phyloP scores from a whole-genome alignment of 2,888 invertebrate species.

The Eupithecia dodoneata region DNA sequence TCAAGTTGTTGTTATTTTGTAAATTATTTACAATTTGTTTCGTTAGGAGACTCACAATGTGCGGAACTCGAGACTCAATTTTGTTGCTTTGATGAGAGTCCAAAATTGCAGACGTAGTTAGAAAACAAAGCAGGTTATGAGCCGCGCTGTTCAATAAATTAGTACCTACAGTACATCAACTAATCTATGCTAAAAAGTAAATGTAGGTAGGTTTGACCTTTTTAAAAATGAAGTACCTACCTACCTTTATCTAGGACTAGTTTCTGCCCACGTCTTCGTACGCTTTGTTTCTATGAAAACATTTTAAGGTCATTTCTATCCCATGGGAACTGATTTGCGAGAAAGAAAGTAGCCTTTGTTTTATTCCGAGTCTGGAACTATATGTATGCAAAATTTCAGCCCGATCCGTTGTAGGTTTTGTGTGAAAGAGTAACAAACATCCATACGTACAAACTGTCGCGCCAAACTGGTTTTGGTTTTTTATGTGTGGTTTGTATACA shows the following conservation, averaged over 20 bases:
- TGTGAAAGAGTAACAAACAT: too few species aligned
- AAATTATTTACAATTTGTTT: not conserved
- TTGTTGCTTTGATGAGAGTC: not conserved
- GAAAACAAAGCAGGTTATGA: not conserved
- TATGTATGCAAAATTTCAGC: too few species aligned
- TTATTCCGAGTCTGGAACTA: too few species aligned
- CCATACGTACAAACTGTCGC: too few species aligned
- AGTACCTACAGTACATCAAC: not conserved
- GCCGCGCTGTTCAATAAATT: not conserved
- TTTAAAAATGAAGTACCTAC: not conserved
- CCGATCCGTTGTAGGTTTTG: too few species aligned
- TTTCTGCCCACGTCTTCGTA: too few species aligned
- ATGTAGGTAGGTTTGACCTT: not conserved
- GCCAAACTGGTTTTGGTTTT: not conserved
- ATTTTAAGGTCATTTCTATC: too few species aligned
- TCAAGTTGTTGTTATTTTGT: slow-evolving; percentile 19
- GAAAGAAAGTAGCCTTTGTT: too few species aligned
- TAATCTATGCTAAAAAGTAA: not conserved
- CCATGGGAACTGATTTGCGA: too few species aligned
- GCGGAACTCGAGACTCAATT: not conserved
- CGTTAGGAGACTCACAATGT: not conserved
- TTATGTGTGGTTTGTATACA: not conserved
- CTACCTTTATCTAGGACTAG: too few species aligned
- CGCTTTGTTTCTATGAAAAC: too few species aligned
- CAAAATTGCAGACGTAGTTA: not conserved